Percentiles rank a stretch among this genome's conserved stretches.
phyloP scores from a whole-genome alignment of 2,888 invertebrate species.

The Autographa pulchrina region DNA sequence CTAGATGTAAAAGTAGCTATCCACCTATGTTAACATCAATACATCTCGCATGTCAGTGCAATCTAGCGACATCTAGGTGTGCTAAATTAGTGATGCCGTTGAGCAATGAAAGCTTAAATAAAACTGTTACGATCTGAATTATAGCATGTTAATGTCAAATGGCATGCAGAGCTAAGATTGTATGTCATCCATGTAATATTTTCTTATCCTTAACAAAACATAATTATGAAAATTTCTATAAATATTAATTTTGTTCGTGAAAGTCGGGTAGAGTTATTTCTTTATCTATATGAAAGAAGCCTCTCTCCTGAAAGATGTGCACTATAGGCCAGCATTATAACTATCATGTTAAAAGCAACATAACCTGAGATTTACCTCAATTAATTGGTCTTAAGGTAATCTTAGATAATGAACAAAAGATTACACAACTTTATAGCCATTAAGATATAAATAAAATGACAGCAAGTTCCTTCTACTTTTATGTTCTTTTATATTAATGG shows the following conservation, averaged over 20 bases:
- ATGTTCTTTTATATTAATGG: neutral
- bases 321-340: neutral
- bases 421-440: neutral
- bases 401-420: neutral
- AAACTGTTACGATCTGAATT: constrained; percentile 53
- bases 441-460: neutral
- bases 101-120: constrained; percentile 68
- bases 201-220: neutral
- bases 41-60: constrained; percentile 80
- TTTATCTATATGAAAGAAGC: too few relatives aligned
- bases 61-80: constrained; percentile 80
- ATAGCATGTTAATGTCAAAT: constrained; percentile 46
- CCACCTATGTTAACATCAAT: constrained; percentile 77
- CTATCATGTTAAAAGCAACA: neutral
- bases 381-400: neutral
- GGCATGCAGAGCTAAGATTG: constrained; percentile 20
- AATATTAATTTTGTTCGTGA: too few relatives aligned
- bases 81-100: constrained; percentile 77
- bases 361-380: neutral
- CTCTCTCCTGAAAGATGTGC: too few relatives aligned
- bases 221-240: constrained; percentile 6
- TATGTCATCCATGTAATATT: neutral
- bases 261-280: too few relatives aligned
- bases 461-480: neutral
- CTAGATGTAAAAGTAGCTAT: constrained; percentile 74